Percentiles rank a stretch among this genome's conserved stretches.
phyloP scores from a whole-genome alignment of 2,888 invertebrate species.

The Exephanes ischioxanthus region DNA sequence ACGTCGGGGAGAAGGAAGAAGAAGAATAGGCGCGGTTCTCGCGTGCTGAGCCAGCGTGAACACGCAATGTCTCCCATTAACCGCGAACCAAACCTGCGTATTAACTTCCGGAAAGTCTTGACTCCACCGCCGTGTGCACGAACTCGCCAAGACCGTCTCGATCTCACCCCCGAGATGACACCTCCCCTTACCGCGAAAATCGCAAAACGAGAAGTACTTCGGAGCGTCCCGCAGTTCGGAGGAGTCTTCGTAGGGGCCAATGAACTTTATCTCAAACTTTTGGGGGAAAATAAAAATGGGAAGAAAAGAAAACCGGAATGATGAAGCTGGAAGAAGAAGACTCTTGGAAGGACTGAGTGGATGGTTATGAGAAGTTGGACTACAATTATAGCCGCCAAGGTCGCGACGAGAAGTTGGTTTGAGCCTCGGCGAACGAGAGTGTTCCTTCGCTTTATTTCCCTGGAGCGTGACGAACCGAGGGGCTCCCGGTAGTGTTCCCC shows the following conservation, averaged over 20 bases:
- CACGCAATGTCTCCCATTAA: slow-evolving; percentile 65
- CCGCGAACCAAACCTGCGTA: slow-evolving; percentile 43
- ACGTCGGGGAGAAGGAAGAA: slow-evolving; percentile 26
- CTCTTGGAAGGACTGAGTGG: neutral
- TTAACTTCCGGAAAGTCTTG: slow-evolving; percentile 66
- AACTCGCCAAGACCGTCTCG: slow-evolving; percentile 5
- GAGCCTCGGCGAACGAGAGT: slow-evolving; percentile 32
- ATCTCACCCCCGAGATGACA: slow-evolving; percentile 30
- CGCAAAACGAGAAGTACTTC: slow-evolving; percentile 47
- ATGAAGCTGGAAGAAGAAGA: neutral
- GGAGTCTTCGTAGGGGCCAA: slow-evolving; percentile 21
- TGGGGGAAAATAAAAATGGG: neutral
- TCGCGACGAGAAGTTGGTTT: slow-evolving; percentile 6
- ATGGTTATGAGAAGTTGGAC: slow-evolving; percentile 39
- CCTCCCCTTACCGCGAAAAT: slow-evolving; percentile 43
- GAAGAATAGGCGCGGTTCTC: slow-evolving; percentile 63
- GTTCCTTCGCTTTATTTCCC: slow-evolving; percentile 55
- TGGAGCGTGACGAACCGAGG: slow-evolving; percentile 38
- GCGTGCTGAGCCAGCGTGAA: slow-evolving; percentile 48
- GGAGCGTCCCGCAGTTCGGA: neutral
- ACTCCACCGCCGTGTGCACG: slow-evolving; percentile 14
- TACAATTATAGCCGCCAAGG: slow-evolving; percentile 14
- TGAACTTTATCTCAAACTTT: slow-evolving; percentile 22
- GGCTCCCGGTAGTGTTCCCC: slow-evolving; percentile 47
- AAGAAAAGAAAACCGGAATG: slow-evolving; percentile 1